These are phyloP conservation scores for Clavelina lepadiformis DNA, from an alignment of 23 tunicate genomes.

Conservation along the genomic window DNA sequence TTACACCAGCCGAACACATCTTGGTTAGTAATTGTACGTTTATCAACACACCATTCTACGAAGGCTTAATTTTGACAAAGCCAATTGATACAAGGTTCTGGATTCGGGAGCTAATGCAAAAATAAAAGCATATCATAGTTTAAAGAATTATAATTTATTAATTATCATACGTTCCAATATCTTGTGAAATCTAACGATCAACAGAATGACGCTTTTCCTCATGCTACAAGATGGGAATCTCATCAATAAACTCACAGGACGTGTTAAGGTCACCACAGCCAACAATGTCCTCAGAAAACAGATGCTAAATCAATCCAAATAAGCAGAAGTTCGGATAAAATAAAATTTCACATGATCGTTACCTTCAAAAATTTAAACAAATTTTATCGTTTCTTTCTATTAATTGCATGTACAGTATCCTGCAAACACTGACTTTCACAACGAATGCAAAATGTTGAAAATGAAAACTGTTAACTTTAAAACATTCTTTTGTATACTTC, in stretches of 20 bases:
- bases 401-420: neutral
- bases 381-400: neutral
- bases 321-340: no score
- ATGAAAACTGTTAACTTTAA: no score
- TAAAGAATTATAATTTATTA: no score
- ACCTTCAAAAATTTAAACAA: neutral
- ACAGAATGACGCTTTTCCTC: conserved; percentile 77
- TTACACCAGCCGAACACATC: no score
- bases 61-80: no score
- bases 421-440: neutral
- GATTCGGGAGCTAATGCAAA: no score
- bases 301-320: conserved; percentile 27
- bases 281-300: conserved; percentile 61
- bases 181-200: conserved; percentile 74
- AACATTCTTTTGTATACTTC: no score
- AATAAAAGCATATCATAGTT: no score
- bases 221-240: conserved; percentile 70
- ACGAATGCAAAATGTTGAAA: neutral
- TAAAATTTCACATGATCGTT: neutral
- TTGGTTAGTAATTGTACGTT: no score
- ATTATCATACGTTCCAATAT: conserved; percentile 29
- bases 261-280: conserved; percentile 71
- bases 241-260: conserved; percentile 74
- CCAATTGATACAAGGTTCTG: no score
- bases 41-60: no score